Conservation (phyloP, 2,797 vertebrate species). For the Cryptoprocta ferox region DNA sequence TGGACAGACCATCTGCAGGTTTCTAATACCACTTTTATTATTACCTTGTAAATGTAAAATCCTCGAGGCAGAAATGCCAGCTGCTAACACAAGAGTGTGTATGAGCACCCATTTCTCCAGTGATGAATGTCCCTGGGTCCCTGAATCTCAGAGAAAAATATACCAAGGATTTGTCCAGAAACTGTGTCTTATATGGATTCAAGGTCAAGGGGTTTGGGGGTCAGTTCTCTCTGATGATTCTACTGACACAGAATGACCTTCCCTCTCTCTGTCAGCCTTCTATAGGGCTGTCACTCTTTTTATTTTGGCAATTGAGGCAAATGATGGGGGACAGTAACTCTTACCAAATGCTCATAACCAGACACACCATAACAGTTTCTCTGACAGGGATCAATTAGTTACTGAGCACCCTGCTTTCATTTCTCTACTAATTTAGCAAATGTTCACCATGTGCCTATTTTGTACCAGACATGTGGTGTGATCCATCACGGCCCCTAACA, state of each 20-base stretch:
- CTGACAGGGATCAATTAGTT: background rate
- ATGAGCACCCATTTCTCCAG: background rate
- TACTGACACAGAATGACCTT: background rate
- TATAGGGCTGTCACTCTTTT: background rate
- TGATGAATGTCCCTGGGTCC: background rate
- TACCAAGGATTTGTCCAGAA: background rate
- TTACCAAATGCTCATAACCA: background rate
- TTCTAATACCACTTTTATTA: constrained; percentile 63
- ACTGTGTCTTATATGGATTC: background rate
- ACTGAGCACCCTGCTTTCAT: background rate
- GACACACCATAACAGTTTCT: background rate
- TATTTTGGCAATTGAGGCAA: background rate
- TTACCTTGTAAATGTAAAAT: constrained; percentile 60
- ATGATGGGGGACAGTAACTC: background rate
- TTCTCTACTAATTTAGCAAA: constrained; percentile 10
- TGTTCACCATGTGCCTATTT: background rate
- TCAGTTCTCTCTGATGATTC: background rate
- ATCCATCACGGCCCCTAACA: background rate
- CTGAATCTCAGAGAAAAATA: background rate
- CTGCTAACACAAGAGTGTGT: background rate
- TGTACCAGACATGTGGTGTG: background rate
- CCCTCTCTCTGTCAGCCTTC: background rate
- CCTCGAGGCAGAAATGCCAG: constrained; percentile 61
- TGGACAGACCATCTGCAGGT: constrained; percentile 48
- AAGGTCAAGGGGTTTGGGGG: background rate